Conservation (phyloP, 2,888 invertebrate genomes). For the Orthosia incerta region DNA sequence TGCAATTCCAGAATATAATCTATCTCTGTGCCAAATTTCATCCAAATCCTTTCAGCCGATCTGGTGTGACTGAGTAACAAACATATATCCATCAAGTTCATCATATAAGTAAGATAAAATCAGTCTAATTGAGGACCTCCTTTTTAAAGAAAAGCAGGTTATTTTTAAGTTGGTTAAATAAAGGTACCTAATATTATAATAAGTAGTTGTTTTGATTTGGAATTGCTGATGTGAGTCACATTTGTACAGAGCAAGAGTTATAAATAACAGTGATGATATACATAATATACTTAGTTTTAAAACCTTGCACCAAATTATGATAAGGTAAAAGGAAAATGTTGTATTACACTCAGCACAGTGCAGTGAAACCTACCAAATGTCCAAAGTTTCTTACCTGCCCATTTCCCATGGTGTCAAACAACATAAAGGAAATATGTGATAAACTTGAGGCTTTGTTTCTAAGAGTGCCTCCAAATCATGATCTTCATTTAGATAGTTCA, state of each 20-base stretch:
- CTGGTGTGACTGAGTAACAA: too few relatives aligned
- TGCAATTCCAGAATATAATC: too few relatives aligned
- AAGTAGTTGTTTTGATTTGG: background rate
- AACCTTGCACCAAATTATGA: background rate
- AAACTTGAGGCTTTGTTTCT: slow-evolving; percentile 95
- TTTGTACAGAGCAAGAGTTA: background rate
- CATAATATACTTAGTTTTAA: background rate
- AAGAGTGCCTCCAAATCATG: slow-evolving; percentile 96
- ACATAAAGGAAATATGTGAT: slow-evolving; percentile 97
- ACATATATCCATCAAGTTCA: too few relatives aligned
- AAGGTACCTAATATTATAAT: background rate
- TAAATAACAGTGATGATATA: background rate
- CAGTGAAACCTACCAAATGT: background rate
- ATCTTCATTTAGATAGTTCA: slow-evolving; percentile 97
- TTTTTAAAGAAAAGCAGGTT: too few relatives aligned
- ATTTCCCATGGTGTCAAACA: slow-evolving; percentile 98
- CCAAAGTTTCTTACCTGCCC: slow-evolving; percentile 92
- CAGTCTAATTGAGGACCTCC: too few relatives aligned
- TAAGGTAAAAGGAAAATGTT: background rate
- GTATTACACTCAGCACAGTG: too few relatives aligned
- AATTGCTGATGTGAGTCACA: background rate
- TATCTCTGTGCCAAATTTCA: too few relatives aligned
- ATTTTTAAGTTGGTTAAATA: background rate
- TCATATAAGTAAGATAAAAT: too few relatives aligned
- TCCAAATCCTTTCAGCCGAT: too few relatives aligned